Conservation (phyloP, 2,888 invertebrate species). For the Eupithecia subfuscata region DNA sequence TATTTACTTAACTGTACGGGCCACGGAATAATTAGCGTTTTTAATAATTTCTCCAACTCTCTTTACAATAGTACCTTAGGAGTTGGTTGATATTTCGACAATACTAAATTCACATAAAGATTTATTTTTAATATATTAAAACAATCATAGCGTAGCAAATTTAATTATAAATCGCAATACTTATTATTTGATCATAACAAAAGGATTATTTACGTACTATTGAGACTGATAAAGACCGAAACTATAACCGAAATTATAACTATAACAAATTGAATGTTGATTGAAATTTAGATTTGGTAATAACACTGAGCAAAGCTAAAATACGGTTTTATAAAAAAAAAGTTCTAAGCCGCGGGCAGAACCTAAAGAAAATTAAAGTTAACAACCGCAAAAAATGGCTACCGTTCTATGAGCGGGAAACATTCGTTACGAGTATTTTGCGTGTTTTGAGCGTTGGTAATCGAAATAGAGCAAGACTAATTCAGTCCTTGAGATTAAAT, state of each 20-base stretch:
- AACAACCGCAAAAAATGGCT: not conserved
- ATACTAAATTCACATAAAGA: not conserved
- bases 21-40: not conserved
- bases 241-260: too few species aligned
- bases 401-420: not conserved
- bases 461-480: conserved; percentile 29
- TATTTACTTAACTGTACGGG: conserved; percentile 9
- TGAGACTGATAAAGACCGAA: not conserved
- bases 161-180: too few species aligned
- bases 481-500: conserved; percentile 47
- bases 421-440: not conserved
- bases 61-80: not conserved
- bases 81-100: not conserved
- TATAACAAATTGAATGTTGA: not conserved
- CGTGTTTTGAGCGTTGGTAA: not conserved
- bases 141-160: too few species aligned
- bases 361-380: not conserved
- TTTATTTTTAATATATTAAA: too few species aligned
- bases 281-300: not conserved
- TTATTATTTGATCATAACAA: not conserved
- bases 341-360: not conserved
- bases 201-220: not conserved
- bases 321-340: not conserved
- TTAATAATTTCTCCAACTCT: not conserved
- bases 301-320: not conserved